Evolutionary conservation across 2,113 vertebrate species (phyloP).

Genomic region (Hepsetus odoe): DNA sequence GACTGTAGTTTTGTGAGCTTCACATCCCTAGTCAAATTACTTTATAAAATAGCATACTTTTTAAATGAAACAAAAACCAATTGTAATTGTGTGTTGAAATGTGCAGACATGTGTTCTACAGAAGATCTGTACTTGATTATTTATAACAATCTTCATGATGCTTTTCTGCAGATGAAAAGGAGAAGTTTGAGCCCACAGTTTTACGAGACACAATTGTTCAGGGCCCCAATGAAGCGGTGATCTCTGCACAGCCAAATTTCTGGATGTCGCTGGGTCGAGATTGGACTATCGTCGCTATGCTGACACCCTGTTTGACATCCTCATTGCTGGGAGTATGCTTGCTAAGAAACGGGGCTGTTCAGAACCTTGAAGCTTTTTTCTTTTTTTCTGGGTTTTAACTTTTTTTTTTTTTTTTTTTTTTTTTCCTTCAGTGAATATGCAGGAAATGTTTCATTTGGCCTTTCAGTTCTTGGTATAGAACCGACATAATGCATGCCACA

Average conservation of each 20-base stretch:
- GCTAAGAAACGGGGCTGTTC: slow-evolving; percentile 70
- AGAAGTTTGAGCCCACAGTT: slow-evolving; percentile 95
- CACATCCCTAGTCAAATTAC: too few relatives aligned
- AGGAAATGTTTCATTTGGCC: too few relatives aligned
- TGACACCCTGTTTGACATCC: slow-evolving; percentile 91
- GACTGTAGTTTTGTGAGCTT: too few relatives aligned
- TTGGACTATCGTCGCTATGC: slow-evolving; percentile 95
- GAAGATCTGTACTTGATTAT: not conserved
- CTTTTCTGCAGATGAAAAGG: slow-evolving; percentile 88
- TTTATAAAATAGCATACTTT: not conserved
- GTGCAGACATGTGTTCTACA: not conserved
- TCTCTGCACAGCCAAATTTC: slow-evolving; percentile 89
- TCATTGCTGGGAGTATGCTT: slow-evolving; percentile 93
- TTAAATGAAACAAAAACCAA: not conserved
- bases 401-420: not conserved
- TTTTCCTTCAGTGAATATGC: not conserved
- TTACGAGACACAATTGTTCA: slow-evolving; percentile 91
- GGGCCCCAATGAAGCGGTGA: slow-evolving; percentile 90
- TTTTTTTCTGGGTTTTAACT: not conserved
- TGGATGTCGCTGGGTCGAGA: slow-evolving; percentile 86
- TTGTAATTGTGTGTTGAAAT: too few relatives aligned
- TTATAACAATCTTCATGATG: not conserved
- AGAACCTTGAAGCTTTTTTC: not conserved
- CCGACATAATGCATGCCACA: too few relatives aligned
- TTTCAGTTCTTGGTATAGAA: too few relatives aligned